These are phyloP conservation scores for Pachyseris speciosa DNA, from an alignment of 64 coral and sea anemone species.

Conservation along the genomic window DNA sequence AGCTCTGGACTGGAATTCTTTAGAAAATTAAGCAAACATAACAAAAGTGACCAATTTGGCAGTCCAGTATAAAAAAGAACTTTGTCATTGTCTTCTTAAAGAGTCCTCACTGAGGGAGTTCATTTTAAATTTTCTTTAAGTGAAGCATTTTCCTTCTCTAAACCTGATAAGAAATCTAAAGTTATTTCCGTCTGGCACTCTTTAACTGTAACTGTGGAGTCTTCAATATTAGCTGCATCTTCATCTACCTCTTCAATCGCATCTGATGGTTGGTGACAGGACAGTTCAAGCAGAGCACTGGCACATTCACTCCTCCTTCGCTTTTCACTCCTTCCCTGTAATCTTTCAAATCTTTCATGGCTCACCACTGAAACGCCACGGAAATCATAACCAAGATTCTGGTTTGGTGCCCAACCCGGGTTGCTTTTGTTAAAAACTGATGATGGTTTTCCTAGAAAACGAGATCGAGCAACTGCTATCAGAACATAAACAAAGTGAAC, in stretches of 20 bases:
- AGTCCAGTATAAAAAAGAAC: conserved; percentile 48
- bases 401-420: conserved; percentile 48
- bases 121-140: neutral
- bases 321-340: conserved; percentile 27
- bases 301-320: conserved; percentile 56
- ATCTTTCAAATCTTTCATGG: conserved; percentile 18
- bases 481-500: no score
- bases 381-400: conserved; percentile 51
- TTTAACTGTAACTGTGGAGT: conserved; percentile 28
- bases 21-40: conserved; percentile 52
- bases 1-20: conserved; percentile 30
- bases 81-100: conserved; percentile 29
- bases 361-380: conserved; percentile 14
- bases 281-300: conserved; percentile 35
- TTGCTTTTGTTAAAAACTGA: conserved; percentile 48
- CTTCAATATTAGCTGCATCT: neutral
- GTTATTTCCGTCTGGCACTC: conserved; percentile 11
- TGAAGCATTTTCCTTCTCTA: conserved; percentile 10
- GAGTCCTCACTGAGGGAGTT: neutral
- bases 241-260: neutral
- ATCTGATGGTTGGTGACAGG: neutral
- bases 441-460: conserved; percentile 66
- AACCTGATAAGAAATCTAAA: no score
- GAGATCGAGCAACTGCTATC: no score
- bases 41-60: conserved; percentile 63